Base-by-base conservation (phyloP, 2,797 vertebrate species). In the Sebastes vulpes region DNA sequence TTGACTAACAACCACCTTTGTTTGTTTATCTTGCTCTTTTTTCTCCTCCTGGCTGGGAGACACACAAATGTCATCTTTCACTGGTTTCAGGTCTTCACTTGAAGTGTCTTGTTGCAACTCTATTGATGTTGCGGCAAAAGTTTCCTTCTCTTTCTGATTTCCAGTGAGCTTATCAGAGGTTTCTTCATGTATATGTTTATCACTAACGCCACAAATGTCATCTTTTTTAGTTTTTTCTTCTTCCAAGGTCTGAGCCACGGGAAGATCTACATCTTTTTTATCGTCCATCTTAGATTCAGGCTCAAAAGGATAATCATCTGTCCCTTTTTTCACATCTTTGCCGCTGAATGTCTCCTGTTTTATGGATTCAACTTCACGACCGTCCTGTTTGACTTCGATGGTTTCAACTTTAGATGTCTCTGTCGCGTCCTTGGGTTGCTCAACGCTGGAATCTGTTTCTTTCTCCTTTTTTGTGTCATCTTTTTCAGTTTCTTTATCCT, bases 201-300 rank as follows among this genome's bases (percentile, higher is more conserved):
- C 66, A 54, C 26, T 12, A 25, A 70, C 20, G 11, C 61, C 81
- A 65, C 35, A 72, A 77, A 81, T 61, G 25, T 82, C 73, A 12
- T 86, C 89, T 20, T 72, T 86, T 76, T 72, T 75, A 50, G 54
- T 57, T 77, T 23, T 82, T 18, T 86, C 77, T 5, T 87, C 72
- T 52, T 86, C 65, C 5, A 58, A 28, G 3, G 28, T 28, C 53
- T 81, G 74, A 70, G 59, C 26, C 6, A 54, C 1, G 5, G 70
- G 31, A 52, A 77, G 21, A 35, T 54, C 65, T 21, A 16, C 29
- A 20, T 79, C 67, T 65, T 89, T 84, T 77, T 54, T 64, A 56
- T 86, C 87, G 23, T 79, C 69, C 2, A 6, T 60, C 58, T 82
- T 87, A 11, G 74, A 31, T 79, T 89, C 72, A 58, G 74, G 32